Percentiles rank a stretch among this genome's conserved stretches.
phyloP scores from a whole-genome alignment of 2,888 invertebrate species.

The Phaonia tiefii region DNA sequence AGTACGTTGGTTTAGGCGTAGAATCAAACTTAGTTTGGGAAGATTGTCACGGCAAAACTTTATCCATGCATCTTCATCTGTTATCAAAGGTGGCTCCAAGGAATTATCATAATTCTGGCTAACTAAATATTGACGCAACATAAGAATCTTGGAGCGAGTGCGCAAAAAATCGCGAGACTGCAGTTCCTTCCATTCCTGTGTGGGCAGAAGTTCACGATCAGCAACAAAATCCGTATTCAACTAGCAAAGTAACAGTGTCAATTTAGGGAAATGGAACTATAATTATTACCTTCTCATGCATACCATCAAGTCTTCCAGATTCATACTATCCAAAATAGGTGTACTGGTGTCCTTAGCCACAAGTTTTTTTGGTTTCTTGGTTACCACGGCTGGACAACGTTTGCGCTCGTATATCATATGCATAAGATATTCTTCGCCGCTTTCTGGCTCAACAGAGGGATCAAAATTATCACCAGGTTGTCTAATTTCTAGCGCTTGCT shows the following conservation, averaged over 20 bases:
- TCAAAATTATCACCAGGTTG: constrained; percentile 76
- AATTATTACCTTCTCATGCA: background rate
- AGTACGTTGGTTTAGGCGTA: constrained; percentile 76
- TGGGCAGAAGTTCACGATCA: constrained; percentile 74
- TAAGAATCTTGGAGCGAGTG: constrained; percentile 70
- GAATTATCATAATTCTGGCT: constrained; percentile 67
- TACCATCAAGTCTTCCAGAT: constrained; percentile 65
- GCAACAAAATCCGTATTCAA: constrained; percentile 55
- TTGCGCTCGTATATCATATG: constrained; percentile 78
- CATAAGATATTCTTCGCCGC: constrained; percentile 78
- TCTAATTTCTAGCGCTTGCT: constrained; percentile 76
- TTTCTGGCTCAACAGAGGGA: constrained; percentile 74
- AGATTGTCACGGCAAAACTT: constrained; percentile 74
- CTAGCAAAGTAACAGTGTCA: background rate
- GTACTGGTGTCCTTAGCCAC: background rate
- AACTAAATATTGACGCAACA: constrained; percentile 69
- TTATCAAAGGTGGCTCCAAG: constrained; percentile 71
- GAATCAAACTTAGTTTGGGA: constrained; percentile 75
- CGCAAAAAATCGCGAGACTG: constrained; percentile 75
- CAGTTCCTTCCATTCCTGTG: constrained; percentile 77
- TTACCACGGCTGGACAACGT: constrained; percentile 76
- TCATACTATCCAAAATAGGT: background rate
- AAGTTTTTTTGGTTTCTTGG: constrained; percentile 68
- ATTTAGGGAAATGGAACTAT: background rate
- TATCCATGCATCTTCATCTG: constrained; percentile 73